Base-by-base conservation (phyloP, 2,888 invertebrate genomes). In the Papilio gigon region DNA sequence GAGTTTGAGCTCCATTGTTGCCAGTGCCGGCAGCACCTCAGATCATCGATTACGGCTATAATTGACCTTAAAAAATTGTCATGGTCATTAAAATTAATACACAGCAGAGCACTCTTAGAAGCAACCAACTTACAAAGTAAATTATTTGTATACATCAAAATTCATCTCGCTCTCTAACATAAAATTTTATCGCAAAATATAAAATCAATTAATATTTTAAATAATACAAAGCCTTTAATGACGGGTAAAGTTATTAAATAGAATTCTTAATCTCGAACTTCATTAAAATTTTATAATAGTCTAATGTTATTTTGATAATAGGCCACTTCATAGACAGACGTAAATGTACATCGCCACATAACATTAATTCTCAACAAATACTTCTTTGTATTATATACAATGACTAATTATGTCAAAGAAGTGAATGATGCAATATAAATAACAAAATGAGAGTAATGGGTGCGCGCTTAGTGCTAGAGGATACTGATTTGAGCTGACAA, bases 401-500 rank as follows among this genome's bases (percentile, higher is more conserved):
- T 89, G 88, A 88, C 86, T 90, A 80, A 81, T 79, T 78, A 85
- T 82, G 84, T 80, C 86, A 88, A 88, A 87, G 84, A 87, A 86
- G 84, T 81, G 81, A 81, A 79, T 78, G 79, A 86, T 84, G 87
- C 83, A 80, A 84, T 82, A 88, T 83, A 86, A 85, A 86, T 87
- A 89, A 87, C 82, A 84, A 79, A 84, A 81, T 77, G 78, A 80
- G 80, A 85, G 86, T 84, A 86, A 85, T 87, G 84, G 78, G 81
- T 86, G 87, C 85, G 86, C 74, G 85, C 91, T 89, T 90, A 91
- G 85, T 87, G 85, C 89, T 90, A 89, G 77, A 78, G 80, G 80
- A 83, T 86, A 79, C 80, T 81, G 81, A 81, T 87, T 90, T 90
- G 91, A 91, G 90, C 90, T 89, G 87, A 83, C 79, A 88, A 86